Percentiles rank a stretch among this genome's conserved stretches.
Conservation (phyloP, 2,113 vertebrate species). For the Nyctereutes procyonoides region DNA sequence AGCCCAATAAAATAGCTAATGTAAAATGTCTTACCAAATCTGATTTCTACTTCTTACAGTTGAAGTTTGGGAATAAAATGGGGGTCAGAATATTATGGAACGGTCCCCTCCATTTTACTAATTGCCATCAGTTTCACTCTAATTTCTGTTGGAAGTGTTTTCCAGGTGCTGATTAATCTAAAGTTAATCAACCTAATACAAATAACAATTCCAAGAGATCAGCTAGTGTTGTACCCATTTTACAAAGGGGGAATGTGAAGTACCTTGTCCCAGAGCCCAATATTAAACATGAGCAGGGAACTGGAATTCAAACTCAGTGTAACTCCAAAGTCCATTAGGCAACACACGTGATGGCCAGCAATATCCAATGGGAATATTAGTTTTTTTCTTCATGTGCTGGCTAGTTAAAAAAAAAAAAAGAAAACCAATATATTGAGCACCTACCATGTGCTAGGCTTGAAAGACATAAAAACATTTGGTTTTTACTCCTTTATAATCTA, state of each 20-base stretch:
- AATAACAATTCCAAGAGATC: neutral
- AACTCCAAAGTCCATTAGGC: neutral
- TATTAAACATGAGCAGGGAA: neutral
- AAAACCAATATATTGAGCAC: neutral
- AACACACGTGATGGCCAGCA: neutral
- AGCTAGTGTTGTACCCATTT: neutral
- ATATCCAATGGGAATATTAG: neutral
- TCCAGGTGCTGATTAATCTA: neutral
- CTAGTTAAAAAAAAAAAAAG: neutral
- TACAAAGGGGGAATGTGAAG: neutral
- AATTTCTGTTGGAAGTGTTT: constrained; percentile 12
- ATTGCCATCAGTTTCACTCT: neutral
- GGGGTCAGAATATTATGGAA: neutral
- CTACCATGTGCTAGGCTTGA: neutral
- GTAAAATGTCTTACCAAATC: neutral
- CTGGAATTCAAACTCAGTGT: neutral
- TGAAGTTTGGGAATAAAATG: neutral
- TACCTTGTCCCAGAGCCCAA: neutral
- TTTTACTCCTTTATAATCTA: neutral
- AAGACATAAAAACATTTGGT: neutral
- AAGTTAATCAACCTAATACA: neutral
- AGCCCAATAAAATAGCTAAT: neutral
- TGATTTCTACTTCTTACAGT: neutral
- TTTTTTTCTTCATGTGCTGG: neutral
- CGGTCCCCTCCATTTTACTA: neutral